Conservation (phyloP, 92 coral and sea anemone species). For the Blastomussa wellsi region DNA sequence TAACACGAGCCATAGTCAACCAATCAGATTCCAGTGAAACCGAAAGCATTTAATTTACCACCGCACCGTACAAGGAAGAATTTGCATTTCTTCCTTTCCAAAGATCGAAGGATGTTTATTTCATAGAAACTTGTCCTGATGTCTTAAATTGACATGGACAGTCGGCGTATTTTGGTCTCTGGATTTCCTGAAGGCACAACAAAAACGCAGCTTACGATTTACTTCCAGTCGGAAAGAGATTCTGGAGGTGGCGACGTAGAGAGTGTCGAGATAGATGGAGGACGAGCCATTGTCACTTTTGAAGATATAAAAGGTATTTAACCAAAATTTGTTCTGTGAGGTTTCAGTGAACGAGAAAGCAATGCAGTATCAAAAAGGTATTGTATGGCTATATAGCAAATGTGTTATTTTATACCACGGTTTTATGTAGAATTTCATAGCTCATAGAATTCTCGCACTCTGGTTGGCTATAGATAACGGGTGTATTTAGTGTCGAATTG, state of each 20-base stretch:
- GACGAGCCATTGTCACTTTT: conserved; percentile 21
- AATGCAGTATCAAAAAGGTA: too few species aligned
- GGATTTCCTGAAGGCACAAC: conserved; percentile 63
- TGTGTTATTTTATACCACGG: too few species aligned
- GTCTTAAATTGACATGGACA: conserved; percentile 1
- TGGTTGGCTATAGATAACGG: too few species aligned
- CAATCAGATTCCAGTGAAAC: not conserved
- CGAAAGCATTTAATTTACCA: not conserved
- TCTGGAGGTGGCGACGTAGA: conserved; percentile 90
- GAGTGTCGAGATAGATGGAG: conserved; percentile 29
- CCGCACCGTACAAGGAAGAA: not conserved
- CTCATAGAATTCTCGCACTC: too few species aligned
- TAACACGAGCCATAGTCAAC: not conserved
- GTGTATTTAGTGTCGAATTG: too few species aligned
- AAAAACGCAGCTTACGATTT: conserved; percentile 53
- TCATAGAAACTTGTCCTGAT: not conserved
- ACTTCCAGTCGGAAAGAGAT: conserved; percentile 73
- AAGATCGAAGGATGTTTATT: not conserved
- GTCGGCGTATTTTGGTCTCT: conserved; percentile 43
- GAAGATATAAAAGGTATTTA: conserved; percentile 24
- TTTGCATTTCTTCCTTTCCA: conserved; percentile 2
- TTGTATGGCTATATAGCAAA: too few species aligned
- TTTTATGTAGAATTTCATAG: too few species aligned
- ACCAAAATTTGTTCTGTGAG: too few species aligned
- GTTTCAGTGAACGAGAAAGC: not conserved